Evolutionary conservation across 2,888 invertebrate species (phyloP).

Genomic region (Chrysotoxum bicinctum): DNA sequence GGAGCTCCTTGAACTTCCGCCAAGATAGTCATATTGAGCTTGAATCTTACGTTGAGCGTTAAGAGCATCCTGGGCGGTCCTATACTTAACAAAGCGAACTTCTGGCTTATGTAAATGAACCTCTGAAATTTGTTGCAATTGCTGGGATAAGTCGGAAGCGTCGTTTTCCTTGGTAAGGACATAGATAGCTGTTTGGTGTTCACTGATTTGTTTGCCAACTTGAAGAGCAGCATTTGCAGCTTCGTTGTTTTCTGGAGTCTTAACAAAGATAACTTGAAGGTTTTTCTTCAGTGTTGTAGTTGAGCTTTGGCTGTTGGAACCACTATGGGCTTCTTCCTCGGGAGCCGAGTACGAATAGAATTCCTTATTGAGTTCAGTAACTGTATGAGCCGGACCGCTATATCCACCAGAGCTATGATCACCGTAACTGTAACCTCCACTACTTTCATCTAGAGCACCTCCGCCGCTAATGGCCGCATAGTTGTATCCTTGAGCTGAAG

Average conservation of each 20-base stretch:
- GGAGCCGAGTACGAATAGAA: conserved; percentile 79
- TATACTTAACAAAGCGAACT: conserved; percentile 79
- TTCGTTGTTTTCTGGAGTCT: conserved; percentile 78
- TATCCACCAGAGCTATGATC: neutral
- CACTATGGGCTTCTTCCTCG: conserved; percentile 78
- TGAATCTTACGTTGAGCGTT: conserved; percentile 79
- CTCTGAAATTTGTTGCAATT: conserved; percentile 76
- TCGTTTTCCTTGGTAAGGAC: conserved; percentile 79
- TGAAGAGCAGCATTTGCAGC: conserved; percentile 77
- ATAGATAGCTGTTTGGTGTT: conserved; percentile 79
- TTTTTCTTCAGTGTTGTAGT: conserved; percentile 76
- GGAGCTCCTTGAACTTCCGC: conserved; percentile 77
- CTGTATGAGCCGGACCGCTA: conserved; percentile 22
- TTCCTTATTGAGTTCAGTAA: conserved; percentile 77
- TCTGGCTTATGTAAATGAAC: conserved; percentile 77
- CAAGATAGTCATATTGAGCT: conserved; percentile 78
- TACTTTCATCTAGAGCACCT: neutral
- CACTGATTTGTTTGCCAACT: conserved; percentile 77
- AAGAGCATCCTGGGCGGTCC: conserved; percentile 78
- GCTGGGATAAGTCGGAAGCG: conserved; percentile 76
- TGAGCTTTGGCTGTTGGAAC: conserved; percentile 74
- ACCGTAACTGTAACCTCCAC: conserved; percentile 72
- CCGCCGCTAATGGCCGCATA: conserved; percentile 68
- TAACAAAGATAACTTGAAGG: conserved; percentile 79
- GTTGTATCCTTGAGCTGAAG: conserved; percentile 75